Evolutionary conservation across 2,113 vertebrate species (phyloP).

Genomic region (Bostrychus sinensis): DNA sequence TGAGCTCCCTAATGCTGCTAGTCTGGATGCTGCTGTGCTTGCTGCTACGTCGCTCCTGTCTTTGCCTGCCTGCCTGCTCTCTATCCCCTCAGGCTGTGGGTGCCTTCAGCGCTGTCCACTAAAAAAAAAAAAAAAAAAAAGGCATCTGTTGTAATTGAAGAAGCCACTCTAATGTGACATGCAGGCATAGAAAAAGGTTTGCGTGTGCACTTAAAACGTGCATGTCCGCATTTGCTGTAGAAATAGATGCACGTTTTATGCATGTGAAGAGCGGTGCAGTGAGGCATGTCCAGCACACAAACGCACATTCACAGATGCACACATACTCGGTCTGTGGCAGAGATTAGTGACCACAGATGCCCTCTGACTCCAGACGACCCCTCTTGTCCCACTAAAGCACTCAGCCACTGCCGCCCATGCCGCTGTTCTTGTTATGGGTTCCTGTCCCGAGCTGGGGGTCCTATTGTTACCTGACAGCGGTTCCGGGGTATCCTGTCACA

Average conservation of each 20-base stretch:
- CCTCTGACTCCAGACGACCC: slow-evolving; percentile 61
- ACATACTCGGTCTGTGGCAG: slow-evolving; percentile 29
- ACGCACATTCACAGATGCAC: slow-evolving; percentile 11
- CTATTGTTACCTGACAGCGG: slow-evolving; percentile 69
- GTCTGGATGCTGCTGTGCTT: slow-evolving; percentile 61
- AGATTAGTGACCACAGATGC: slow-evolving; percentile 46
- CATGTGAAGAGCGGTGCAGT: slow-evolving; percentile 29
- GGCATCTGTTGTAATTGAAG: slow-evolving; percentile 76
- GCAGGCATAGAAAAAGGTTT: slow-evolving; percentile 29
- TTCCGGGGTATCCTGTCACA: slow-evolving; percentile 66
- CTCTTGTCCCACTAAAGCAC: slow-evolving; percentile 51
- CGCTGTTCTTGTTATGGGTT: slow-evolving; percentile 77
- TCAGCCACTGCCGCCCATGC: slow-evolving; percentile 46
- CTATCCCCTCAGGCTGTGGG: slow-evolving; percentile 65
- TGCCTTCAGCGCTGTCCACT: slow-evolving; percentile 77
- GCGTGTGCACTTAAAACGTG: slow-evolving; percentile 22
- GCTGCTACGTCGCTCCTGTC: slow-evolving; percentile 65
- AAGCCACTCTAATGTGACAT: slow-evolving; percentile 76
- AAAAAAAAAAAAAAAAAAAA: slow-evolving; percentile 46
- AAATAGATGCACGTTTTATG: slow-evolving; percentile 9
- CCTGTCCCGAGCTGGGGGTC: slow-evolving; percentile 59
- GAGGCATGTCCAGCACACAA: slow-evolving; percentile 11
- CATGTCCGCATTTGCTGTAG: slow-evolving; percentile 13
- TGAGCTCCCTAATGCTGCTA: slow-evolving; percentile 74
- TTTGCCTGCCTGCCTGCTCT: slow-evolving; percentile 59